Conservation (phyloP, 2,113 vertebrate genomes). For the Thermophis baileyi region DNA sequence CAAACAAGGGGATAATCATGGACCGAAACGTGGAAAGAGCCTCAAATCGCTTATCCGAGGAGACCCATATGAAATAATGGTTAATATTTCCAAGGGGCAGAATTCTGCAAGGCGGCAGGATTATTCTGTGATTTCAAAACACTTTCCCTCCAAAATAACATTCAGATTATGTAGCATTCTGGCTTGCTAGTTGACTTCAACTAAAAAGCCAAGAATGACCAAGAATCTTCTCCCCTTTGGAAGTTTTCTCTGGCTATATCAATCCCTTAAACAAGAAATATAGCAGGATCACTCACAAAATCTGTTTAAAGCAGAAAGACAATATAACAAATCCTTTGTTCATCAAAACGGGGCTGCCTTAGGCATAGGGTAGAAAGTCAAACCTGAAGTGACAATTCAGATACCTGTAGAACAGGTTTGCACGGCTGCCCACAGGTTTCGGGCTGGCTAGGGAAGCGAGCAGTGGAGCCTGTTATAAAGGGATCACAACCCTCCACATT, state of each 20-base stretch:
- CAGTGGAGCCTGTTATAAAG: background rate
- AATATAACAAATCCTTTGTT: background rate
- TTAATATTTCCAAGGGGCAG: background rate
- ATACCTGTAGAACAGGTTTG: background rate
- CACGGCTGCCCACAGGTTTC: background rate
- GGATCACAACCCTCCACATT: background rate
- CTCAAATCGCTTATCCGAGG: background rate
- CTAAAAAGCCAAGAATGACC: background rate
- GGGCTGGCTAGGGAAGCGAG: background rate
- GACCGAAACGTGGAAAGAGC: background rate
- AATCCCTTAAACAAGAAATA: background rate
- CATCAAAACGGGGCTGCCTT: background rate
- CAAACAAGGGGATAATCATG: background rate
- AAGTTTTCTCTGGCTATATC: background rate
- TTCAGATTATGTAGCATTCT: background rate
- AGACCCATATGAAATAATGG: background rate
- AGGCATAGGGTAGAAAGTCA: background rate
- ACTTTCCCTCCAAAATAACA: background rate
- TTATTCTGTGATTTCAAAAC: background rate
- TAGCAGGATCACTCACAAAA: background rate
- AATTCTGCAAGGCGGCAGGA: background rate
- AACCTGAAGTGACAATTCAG: background rate
- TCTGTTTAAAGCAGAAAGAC: background rate
- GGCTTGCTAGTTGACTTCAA: background rate
- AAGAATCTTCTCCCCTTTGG: background rate